Conservation (phyloP, 2,888 invertebrate genomes). For the Eristalinus aeneus region DNA sequence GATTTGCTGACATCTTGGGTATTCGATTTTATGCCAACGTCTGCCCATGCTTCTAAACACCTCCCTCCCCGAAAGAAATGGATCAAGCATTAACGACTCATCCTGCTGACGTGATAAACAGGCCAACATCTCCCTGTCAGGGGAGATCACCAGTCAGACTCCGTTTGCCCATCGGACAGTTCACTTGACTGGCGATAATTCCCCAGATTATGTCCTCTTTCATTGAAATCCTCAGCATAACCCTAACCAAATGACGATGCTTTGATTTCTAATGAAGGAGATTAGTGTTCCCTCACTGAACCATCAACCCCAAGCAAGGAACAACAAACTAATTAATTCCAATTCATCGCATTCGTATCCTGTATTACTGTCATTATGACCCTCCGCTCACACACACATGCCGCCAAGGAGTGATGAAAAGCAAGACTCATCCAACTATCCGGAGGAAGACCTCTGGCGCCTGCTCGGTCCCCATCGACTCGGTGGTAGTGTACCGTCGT, state of each 20-base stretch:
- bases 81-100: neutral
- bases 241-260: neutral
- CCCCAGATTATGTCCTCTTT: conserved; percentile 5
- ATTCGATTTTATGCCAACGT: neutral
- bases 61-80: neutral
- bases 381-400: conserved; percentile 3
- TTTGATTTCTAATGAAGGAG: conserved; percentile 36
- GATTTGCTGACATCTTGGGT: neutral
- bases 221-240: neutral
- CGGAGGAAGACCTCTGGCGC: conserved; percentile 57
- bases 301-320: conserved; percentile 3
- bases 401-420: neutral
- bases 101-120: neutral
- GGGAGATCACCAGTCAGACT: neutral
- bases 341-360: conserved; percentile 63
- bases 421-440: conserved; percentile 49
- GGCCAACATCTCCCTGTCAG: neutral
- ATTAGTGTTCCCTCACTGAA: conserved; percentile 11
- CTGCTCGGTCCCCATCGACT: neutral
- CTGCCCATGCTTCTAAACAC: neutral
- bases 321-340: conserved; percentile 69
- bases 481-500: conserved; percentile 28
- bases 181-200: conserved; percentile 15
- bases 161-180: neutral
- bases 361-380: conserved; percentile 46